phyloP scores from a whole-genome alignment of 2,113 vertebrate species.

The Tricholaema leucomelas region DNA sequence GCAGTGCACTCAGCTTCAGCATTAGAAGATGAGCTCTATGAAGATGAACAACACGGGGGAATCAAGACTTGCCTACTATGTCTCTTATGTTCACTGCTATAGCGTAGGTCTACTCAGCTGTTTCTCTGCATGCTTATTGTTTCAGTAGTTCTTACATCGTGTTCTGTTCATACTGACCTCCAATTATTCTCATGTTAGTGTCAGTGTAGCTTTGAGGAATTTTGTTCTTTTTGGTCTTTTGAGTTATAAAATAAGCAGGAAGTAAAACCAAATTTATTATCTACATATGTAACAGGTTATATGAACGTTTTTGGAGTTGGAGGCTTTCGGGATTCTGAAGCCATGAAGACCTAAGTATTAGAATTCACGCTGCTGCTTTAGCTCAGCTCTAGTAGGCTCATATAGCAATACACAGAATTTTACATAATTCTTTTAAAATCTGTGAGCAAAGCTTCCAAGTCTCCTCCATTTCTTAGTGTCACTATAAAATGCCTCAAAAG shows the following conservation, averaged over 20 bases:
- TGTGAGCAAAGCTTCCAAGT: constrained; percentile 16
- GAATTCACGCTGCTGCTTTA: background rate
- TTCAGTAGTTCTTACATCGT: background rate
- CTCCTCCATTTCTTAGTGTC: constrained; percentile 52
- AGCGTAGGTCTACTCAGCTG: constrained; percentile 65
- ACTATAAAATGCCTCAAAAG: constrained; percentile 2
- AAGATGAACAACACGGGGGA: background rate
- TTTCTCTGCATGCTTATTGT: background rate
- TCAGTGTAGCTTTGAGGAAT: background rate
- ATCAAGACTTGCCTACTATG: constrained; percentile 31
- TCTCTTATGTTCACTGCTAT: constrained; percentile 77
- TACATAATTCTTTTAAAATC: constrained; percentile 35
- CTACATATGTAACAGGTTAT: background rate
- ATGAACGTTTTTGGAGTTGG: background rate
- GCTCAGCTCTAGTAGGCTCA: background rate
- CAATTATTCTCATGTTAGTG: background rate
- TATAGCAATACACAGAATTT: background rate
- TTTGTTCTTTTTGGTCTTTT: background rate
- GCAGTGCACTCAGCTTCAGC: background rate
- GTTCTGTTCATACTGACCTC: background rate
- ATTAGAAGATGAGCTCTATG: background rate
- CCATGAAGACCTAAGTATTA: background rate
- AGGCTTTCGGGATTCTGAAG: background rate
- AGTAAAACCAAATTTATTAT: background rate
- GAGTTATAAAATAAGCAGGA: background rate